Base-by-base conservation (phyloP, 2,888 invertebrate species). In the Ectemnius continuus region DNA sequence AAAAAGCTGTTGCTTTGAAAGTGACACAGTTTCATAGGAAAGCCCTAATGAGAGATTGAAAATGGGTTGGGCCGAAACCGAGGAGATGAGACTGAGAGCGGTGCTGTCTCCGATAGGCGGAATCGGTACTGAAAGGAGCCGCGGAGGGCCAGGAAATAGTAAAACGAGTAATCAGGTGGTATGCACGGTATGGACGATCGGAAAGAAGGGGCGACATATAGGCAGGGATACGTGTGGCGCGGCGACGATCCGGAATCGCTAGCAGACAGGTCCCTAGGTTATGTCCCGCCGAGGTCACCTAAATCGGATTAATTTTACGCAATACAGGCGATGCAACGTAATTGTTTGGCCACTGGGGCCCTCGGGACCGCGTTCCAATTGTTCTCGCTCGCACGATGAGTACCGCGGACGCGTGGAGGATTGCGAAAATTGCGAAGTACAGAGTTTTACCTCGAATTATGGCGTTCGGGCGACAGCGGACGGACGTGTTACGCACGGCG, bases 221-320 rank as follows among this genome's bases (percentile, higher is more conserved):
- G 52, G 61, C 63, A 70, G 72, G 36, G 70, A 64, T 62, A 45
- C 60, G 61, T 66, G 45, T 46, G 64, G 70, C 47, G 73, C 48
- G 64, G 68, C 47, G 73, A 28, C 47, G 68, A 69, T 74, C 62
- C 74, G 66, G 73, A 62, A 69, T 68, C 45, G 64, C 59, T 60
- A 70, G 74, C 74, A 70, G 66, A 48, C 45, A 65, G 66, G 64
- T 76, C 80, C 80, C 58, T 76, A 87, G 87, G 87, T 87, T 87
- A 87, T 85, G 85, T 86, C 82, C 76, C 76, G 78, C 83, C 89
- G 89, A 89, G 89, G 89, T 89, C 89, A 88, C 85, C 85, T 88
- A 89, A 89, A 89, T 89, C 84, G 88, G 88, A 89, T 89, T 89
- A 88, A 89, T 89, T 89, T 89, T 89, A 89, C 88, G 89, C 89